phyloP scores from a whole-genome alignment of 2,113 vertebrate genomes.

The Podilymbus podiceps region DNA sequence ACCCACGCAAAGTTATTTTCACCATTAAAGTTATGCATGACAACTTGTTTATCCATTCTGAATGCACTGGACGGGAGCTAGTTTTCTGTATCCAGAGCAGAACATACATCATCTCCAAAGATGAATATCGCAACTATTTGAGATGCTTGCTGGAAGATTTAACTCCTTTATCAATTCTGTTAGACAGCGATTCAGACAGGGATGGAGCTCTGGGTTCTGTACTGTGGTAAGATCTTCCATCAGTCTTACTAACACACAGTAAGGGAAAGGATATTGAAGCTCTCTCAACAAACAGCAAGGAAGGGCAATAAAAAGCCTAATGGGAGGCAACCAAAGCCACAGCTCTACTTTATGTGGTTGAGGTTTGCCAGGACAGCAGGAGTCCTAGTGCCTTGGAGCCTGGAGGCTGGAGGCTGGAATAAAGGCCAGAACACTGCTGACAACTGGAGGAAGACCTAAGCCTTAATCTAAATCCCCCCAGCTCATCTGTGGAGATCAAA shows the following conservation, averaged over 20 bases:
- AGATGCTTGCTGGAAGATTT: neutral
- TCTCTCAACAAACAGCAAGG: neutral
- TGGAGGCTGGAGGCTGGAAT: neutral
- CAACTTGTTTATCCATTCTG: constrained; percentile 12
- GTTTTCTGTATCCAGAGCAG: neutral
- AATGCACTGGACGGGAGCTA: neutral
- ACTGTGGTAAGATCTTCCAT: neutral
- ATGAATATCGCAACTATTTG: neutral
- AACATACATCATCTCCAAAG: neutral
- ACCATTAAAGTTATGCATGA: neutral
- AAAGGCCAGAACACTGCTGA: neutral
- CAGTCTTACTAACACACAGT: neutral
- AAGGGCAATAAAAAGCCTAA: neutral
- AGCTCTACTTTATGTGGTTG: neutral
- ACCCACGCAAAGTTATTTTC: neutral
- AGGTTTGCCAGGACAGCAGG: neutral
- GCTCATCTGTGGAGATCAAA: neutral
- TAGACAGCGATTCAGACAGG: neutral
- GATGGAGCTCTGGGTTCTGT: neutral
- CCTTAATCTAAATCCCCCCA: neutral
- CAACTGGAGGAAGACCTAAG: neutral
- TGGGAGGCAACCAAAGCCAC: neutral
- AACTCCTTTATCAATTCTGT: neutral
- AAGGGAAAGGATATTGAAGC: neutral
- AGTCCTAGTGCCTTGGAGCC: neutral